Evolutionary conservation across 2,888 invertebrate species (phyloP).

Genomic region (Dasypolia templi): DNA sequence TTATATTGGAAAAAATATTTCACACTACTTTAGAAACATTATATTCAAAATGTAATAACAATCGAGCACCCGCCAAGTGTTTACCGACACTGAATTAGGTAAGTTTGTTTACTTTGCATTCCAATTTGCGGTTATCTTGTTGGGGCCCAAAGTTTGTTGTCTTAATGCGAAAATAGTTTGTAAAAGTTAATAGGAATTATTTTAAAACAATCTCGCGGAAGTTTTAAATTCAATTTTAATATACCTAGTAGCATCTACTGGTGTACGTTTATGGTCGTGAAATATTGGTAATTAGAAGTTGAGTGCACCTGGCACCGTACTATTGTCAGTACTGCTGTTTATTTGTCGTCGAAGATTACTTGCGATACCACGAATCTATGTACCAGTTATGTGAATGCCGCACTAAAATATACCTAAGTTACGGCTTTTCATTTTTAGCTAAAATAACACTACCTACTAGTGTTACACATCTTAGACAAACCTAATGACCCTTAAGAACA

Average conservation of each 20-base stretch:
- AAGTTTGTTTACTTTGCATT: conserved; percentile 61
- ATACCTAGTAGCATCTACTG: not conserved
- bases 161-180: conserved; percentile 55
- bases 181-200: conserved; percentile 55
- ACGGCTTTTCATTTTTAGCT: not conserved
- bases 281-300: conserved; percentile 42
- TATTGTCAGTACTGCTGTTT: conserved; percentile 7
- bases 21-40: conserved; percentile 38
- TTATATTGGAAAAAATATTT: conserved; percentile 35
- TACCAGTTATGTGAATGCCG: not conserved
- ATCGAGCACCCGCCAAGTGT: conserved; percentile 50
- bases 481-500: not conserved
- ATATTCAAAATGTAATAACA: conserved; percentile 54
- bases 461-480: not conserved
- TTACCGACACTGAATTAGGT: conserved; percentile 62
- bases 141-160: conserved; percentile 57
- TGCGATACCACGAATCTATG: not conserved
- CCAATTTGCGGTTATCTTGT: conserved; percentile 64
- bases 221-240: conserved; percentile 25
- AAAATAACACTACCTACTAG: not conserved
- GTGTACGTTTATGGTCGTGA: not conserved
- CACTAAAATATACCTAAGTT: not conserved
- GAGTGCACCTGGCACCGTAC: conserved; percentile 7
- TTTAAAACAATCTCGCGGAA: conserved; percentile 50
- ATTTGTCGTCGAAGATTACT: conserved; percentile 27